These are phyloP conservation scores for Amazona vittata DNA, from an alignment of 2,113 vertebrate species.

Conservation along the genomic window DNA sequence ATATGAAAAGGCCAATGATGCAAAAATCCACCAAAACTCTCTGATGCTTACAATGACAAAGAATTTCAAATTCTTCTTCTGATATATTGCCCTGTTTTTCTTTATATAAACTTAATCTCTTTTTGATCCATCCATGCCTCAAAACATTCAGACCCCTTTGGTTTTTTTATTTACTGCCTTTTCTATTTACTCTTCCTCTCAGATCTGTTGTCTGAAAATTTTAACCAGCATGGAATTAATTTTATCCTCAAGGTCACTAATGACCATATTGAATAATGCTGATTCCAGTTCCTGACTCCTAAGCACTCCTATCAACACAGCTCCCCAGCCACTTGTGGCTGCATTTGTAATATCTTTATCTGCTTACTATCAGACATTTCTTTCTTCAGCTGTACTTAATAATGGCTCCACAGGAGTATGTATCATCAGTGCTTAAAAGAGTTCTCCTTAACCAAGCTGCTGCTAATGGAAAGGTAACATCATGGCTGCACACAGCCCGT, in stretches of 20 bases:
- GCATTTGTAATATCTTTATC: background rate
- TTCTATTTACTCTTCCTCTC: constrained; percentile 17
- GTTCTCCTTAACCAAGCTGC: background rate
- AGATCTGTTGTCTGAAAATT: background rate
- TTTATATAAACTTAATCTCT: background rate
- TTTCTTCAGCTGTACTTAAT: background rate
- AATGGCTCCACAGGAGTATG: background rate
- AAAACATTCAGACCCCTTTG: background rate
- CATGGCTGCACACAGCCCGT: background rate
- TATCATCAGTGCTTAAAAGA: background rate
- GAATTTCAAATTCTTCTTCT: background rate
- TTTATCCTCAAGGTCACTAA: constrained; percentile 30
- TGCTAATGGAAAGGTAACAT: background rate
- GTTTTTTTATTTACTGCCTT: constrained; percentile 30
- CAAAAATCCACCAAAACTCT: background rate
- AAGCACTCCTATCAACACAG: background rate
- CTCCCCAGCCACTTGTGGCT: background rate
- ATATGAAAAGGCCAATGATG: background rate
- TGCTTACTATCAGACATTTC: background rate
- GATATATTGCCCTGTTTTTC: background rate
- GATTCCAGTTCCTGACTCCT: background rate
- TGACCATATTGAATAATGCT: constrained; percentile 6
- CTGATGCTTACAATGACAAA: background rate
- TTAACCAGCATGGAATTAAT: constrained; percentile 17
- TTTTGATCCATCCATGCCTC: background rate